These are phyloP conservation scores for Poecilia latipinna DNA, from an alignment of 2,113 vertebrate genomes.

Conservation along the genomic window DNA sequence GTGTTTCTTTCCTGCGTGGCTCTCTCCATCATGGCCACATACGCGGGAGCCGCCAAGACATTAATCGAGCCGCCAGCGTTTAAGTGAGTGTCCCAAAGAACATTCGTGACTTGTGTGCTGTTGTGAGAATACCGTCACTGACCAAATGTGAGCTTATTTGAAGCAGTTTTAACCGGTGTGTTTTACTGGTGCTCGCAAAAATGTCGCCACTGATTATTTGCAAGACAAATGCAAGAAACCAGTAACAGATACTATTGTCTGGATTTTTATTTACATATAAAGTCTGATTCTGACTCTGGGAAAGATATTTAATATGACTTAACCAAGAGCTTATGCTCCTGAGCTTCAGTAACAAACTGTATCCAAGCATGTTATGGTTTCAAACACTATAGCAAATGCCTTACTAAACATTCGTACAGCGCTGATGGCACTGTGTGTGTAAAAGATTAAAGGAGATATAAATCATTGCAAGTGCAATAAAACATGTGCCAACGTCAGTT, in stretches of 20 bases:
- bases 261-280: not conserved
- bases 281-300: not conserved
- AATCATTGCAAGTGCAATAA: too few relatives aligned
- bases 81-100: slow-evolving; percentile 79
- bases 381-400: not conserved
- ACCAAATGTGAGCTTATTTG: not conserved
- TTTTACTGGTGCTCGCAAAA: not conserved
- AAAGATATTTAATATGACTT: too few relatives aligned
- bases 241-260: too few relatives aligned
- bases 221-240: not conserved
- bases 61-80: slow-evolving; percentile 83
- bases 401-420: not conserved
- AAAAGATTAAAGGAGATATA: too few relatives aligned
- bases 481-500: too few relatives aligned
- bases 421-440: too few relatives aligned
- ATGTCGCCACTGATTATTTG: not conserved
- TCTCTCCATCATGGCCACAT: slow-evolving; percentile 93
- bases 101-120: not conserved
- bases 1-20: slow-evolving; percentile 95
- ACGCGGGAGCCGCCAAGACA: slow-evolving; percentile 91
- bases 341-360: not conserved
- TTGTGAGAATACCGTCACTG: not conserved
- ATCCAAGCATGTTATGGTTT: not conserved
- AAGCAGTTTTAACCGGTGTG: too few relatives aligned
- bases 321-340: too few relatives aligned